Evolutionary conservation across 2,797 vertebrate species (phyloP).

Genomic region (Myripristis jacobus): DNA sequence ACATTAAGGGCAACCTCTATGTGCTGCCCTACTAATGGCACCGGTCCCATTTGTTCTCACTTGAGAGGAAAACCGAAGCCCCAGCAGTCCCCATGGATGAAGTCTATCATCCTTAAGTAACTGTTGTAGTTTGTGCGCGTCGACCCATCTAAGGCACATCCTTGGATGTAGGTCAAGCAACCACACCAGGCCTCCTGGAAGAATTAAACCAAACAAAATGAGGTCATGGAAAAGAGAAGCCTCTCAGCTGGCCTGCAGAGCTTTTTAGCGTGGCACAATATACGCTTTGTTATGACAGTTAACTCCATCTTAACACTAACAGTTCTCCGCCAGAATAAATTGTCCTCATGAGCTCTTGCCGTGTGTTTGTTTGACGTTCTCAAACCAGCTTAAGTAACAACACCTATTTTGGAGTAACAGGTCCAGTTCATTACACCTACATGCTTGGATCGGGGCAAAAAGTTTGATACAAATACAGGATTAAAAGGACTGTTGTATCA

Average conservation of each 20-base stretch:
- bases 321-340: conserved; percentile 55
- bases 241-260: conserved; percentile 71
- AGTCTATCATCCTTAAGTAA: conserved; percentile 60
- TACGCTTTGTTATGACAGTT: conserved; percentile 79
- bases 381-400: conserved; percentile 42
- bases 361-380: conserved; percentile 56
- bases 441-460: conserved; percentile 1
- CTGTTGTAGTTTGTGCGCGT: conserved; percentile 52
- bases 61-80: conserved; percentile 36
- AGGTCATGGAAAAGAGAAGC: conserved; percentile 79
- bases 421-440: conserved; percentile 7
- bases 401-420: conserved; percentile 55
- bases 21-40: conserved; percentile 58
- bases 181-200: conserved; percentile 66
- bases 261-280: conserved; percentile 78
- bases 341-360: conserved; percentile 38
- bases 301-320: conserved; percentile 68
- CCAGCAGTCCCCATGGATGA: conserved; percentile 51
- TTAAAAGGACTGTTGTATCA: not conserved
- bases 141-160: conserved; percentile 32
- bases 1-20: conserved; percentile 64
- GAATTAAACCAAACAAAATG: conserved; percentile 78
- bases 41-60: conserved; percentile 59
- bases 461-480: conserved; percentile 10
- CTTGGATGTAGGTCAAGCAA: conserved; percentile 75